Base-by-base conservation (phyloP, 2,797 vertebrate species). In the Neostethus bicornis region DNA sequence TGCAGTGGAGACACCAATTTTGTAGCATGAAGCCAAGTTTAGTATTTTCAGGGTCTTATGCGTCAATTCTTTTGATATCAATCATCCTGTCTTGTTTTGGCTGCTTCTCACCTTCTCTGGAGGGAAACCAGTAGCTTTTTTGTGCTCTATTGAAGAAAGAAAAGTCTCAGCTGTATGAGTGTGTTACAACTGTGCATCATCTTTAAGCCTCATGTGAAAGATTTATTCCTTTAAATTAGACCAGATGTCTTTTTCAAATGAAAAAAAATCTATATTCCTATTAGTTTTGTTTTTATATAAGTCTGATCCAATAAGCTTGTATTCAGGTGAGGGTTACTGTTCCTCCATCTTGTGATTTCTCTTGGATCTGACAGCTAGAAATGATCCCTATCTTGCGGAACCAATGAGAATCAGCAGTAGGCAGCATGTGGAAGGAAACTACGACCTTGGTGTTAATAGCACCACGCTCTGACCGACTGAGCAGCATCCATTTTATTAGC, bases 361-460 rank as follows among this genome's bases (percentile, higher is more conserved):
- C 42, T 49, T 1, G 19, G 59, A 51, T 56, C 51, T 12, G 2
- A 19, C 31, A 47, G 42, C 48, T 41, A 37, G 61, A 28, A 53
- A 7, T 58, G 23, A 54, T 39, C 1, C 0, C 12, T 3, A 23
- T 14, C 42, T 8, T 52, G 9, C 46, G 34, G 32, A 7, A n/a
- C 13, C 13, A 32, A 1, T 32, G 12, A 6, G 14, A 13, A 7
- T 34, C n/a, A 34, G 7, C 13, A n/a, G 32, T 60, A 53, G 45
- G 55, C 51, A 41, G 44, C 62, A 51, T 49, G 44, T 61, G 47
- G 39, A 19, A 66, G 26, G 51, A 77, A 65, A 51, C 56, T 47
- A 11, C 64, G 52, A 78, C 70, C 47, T 81, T 86, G 66, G 69
- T 54, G 64, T 88, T 81, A 79, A 81, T 85, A 81, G 72, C 74